A percentile compares a stretch with the other conserved stretches of the same genome.
Conservation (phyloP, 2,888 invertebrate genomes). For the Ophonus ardosiacus region DNA sequence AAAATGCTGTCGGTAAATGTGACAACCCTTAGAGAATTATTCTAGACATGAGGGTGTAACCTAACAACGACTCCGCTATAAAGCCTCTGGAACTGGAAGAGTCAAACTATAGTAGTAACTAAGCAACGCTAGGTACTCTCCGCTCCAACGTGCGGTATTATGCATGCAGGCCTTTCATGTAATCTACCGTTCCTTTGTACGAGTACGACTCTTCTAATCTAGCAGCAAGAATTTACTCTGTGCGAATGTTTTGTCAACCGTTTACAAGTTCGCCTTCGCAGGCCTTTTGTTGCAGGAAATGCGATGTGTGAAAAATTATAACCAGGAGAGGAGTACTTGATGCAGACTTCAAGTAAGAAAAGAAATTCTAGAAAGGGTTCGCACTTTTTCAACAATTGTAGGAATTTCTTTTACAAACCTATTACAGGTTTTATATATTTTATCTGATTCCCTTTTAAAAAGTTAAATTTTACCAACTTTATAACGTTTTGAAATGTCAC, state of each 20-base stretch:
- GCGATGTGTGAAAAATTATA: conserved; percentile 4
- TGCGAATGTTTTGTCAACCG: conserved; percentile 16
- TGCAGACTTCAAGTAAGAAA: not conserved
- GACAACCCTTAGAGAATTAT: too few relatives aligned
- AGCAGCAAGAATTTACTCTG: conserved; percentile 15
- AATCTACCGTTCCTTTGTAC: conserved; percentile 44
- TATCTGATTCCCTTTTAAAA: too few relatives aligned
- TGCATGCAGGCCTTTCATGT: conserved; percentile 43
- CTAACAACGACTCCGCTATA: not conserved
- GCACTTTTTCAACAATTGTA: too few relatives aligned
- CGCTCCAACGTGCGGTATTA: not conserved
- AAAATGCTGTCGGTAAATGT: too few relatives aligned
- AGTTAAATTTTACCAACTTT: too few relatives aligned
- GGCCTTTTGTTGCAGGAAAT: conserved; percentile 3
- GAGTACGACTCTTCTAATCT: conserved; percentile 34
- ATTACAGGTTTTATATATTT: too few relatives aligned
- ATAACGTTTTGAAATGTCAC: too few relatives aligned
- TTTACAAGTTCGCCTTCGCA: not conserved
- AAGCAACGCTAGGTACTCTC: not conserved
- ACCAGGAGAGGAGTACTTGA: not conserved
- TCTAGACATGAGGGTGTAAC: not conserved
- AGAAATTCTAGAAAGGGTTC: not conserved
- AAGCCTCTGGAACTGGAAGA: conserved; percentile 10
- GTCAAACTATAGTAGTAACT: conserved; percentile 41
- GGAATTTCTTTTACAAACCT: too few relatives aligned